A percentile compares a stretch with the other conserved stretches of the same genome.
phyloP scores from a whole-genome alignment of 2,113 vertebrate genomes.

The Girardinichthys multiradiatus region DNA sequence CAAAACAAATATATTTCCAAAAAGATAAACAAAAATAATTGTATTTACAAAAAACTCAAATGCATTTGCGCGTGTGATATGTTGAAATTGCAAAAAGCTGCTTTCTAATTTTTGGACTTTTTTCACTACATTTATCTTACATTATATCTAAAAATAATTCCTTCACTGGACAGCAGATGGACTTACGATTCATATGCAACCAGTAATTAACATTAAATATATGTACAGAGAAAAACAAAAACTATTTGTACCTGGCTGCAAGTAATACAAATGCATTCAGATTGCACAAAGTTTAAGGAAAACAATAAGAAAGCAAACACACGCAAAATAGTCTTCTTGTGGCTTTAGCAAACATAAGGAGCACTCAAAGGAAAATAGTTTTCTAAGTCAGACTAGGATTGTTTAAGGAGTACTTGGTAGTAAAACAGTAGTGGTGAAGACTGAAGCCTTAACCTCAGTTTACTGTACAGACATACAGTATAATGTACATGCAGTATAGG shows the following conservation, averaged over 20 bases:
- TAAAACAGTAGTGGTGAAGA: constrained; percentile 25
- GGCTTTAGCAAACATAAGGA: constrained; percentile 4
- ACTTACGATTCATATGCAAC: constrained; percentile 29
- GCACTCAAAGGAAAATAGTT: constrained; percentile 1
- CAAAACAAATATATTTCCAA: constrained; percentile 28
- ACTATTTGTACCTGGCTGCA: constrained; percentile 17
- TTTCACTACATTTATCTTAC: constrained; percentile 42
- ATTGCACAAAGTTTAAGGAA: constrained; percentile 21
- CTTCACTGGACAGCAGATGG: constrained; percentile 27
- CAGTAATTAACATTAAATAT: constrained; percentile 37
- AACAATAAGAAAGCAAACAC: constrained; percentile 26
- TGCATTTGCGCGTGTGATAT: constrained; percentile 55
- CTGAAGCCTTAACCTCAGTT: constrained; percentile 4
- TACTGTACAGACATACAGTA: constrained; percentile 18
- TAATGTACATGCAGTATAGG: constrained; percentile 12
- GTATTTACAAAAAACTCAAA: constrained; percentile 43
- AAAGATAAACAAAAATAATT: constrained; percentile 20
- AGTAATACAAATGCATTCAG: constrained; percentile 18
- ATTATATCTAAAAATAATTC: constrained; percentile 41
- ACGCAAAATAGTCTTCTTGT: background rate
- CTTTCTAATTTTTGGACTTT: constrained; percentile 39
- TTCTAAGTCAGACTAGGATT: background rate
- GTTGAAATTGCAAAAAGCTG: constrained; percentile 51
- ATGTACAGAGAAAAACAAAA: constrained; percentile 31
- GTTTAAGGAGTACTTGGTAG: constrained; percentile 3